phyloP scores from a whole-genome alignment of 1,140 invertebrate species.

The Armadillidium nasatum region DNA sequence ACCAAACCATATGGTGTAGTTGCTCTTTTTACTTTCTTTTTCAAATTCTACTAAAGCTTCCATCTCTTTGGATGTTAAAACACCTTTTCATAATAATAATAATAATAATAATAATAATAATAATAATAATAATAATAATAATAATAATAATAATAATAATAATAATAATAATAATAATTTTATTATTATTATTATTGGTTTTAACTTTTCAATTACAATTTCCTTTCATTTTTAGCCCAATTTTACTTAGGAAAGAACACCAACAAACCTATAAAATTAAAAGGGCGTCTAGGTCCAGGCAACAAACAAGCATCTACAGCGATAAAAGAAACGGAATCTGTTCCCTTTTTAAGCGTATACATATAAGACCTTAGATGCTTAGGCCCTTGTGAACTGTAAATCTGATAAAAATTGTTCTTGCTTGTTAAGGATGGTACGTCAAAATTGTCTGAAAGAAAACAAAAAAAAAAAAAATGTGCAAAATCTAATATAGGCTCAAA shows the following conservation, averaged over 20 bases:
- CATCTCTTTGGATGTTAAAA: slow-evolving; percentile 48
- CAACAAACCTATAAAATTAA: slow-evolving; percentile 83
- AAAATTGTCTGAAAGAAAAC: slow-evolving; percentile 70
- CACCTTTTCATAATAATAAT: slow-evolving; percentile 14
- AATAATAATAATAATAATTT: no score
- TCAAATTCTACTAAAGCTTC: slow-evolving; percentile 46
- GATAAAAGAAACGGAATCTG: slow-evolving; percentile 69
- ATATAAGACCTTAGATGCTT: slow-evolving; percentile 69
- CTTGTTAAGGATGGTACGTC: slow-evolving; percentile 46
- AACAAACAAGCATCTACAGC: slow-evolving; percentile 82
- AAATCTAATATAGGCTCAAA: slow-evolving; percentile 16
- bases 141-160: no score
- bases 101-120: no score
- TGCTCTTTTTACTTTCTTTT: slow-evolving; percentile 44
- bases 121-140: no score
- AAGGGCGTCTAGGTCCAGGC: slow-evolving; percentile 78
- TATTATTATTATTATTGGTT: no score
- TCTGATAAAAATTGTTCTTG: slow-evolving; percentile 65
- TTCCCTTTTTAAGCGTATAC: slow-evolving; percentile 57
- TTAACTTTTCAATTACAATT: no score
- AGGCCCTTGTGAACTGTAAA: slow-evolving; percentile 74
- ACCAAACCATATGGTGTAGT: slow-evolving; percentile 78
- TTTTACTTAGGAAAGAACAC: slow-evolving; percentile 44
- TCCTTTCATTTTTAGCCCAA: no score
- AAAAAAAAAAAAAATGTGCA: no score